Evolutionary conservation across 2,113 vertebrate genomes (phyloP).

Genomic region (Barbus barbus): DNA sequence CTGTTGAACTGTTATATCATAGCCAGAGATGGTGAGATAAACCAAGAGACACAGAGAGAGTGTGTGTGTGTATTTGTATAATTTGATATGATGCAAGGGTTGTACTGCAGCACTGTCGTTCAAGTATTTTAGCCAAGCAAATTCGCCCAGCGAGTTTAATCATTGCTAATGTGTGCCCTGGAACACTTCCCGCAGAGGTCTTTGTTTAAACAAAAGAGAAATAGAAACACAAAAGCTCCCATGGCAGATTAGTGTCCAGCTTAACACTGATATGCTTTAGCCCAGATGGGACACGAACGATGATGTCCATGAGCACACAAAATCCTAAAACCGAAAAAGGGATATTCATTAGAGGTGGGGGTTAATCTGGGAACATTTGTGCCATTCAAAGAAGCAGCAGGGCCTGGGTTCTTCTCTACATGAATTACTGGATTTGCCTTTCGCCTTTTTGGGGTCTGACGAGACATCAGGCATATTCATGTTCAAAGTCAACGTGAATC

Average conservation of each 20-base stretch:
- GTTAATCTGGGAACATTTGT: conserved; percentile 50
- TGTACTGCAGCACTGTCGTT: conserved; percentile 24
- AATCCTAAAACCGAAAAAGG: conserved; percentile 44
- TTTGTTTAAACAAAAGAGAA: conserved; percentile 59
- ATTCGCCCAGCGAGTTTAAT: conserved; percentile 54
- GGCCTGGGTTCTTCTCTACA: background rate
- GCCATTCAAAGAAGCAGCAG: conserved; percentile 34
- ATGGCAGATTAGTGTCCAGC: conserved; percentile 54
- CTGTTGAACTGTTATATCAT: conserved; percentile 25
- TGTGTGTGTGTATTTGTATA: conserved; percentile 1
- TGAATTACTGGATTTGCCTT: conserved; percentile 33
- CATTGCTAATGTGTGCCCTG: conserved; percentile 61
- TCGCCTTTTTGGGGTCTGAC: background rate
- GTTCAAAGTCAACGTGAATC: background rate
- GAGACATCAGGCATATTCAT: background rate
- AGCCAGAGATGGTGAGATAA: conserved; percentile 38
- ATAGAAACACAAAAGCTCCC: conserved; percentile 54
- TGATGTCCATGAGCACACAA: conserved; percentile 50
- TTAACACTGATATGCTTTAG: conserved; percentile 57
- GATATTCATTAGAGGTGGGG: conserved; percentile 37
- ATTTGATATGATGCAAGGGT: conserved; percentile 28
- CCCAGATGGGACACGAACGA: conserved; percentile 48
- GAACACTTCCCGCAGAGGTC: conserved; percentile 51
- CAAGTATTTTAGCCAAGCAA: conserved; percentile 41
- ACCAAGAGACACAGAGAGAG: conserved; percentile 8